Base-by-base conservation (phyloP, 2,113 vertebrate species). In the Sinocyclocheilus grahami region DNA sequence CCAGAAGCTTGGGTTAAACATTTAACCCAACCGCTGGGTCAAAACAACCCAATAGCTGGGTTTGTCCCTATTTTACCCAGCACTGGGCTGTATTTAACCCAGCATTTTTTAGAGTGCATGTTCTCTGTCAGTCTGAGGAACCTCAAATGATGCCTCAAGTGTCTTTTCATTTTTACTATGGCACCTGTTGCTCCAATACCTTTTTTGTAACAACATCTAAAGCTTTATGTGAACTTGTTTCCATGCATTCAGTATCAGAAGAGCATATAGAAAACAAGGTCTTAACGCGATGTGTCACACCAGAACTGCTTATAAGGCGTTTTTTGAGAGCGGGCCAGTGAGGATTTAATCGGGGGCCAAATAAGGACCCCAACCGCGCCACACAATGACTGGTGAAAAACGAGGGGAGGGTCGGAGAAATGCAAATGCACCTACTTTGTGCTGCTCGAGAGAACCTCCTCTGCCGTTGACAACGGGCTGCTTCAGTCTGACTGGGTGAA, bases 351-450 rank as follows among this genome's bases (percentile, higher is more conserved):
- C 79, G 90, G 92, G 92, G 93, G 92, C 90, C 90, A 93, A 94
- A 92, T 94, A 91, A 87, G 93, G 92, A 92, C 93, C 91, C 94
- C 92, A 86, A 87, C 94, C 86, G 94, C 30, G 94, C 90, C 93
- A 90, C 93, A 95, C 95, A 95, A 96, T 94, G 83, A 91, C 90
- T 90, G 83, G 87, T 94, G 94, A 95, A 95, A 93, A 48, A 89
- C 89, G 92, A 95, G 93, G 93, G 94, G 95, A 94, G 95, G 94
- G 93, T 91, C 89, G 89, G 82, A 67, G 91, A 89, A 94, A 95
- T 95, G 95, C 95, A 94, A 95, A 96, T 95, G 91, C 72, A 60
- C 90, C 92, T 93, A 92, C 92, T 94, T 92, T 93, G 92, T 92
- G 90, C 90, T 86, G 92, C 88, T 24, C 81, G 82, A 89, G 90